These are phyloP conservation scores for Rhipidura dahli DNA, from an alignment of 2,113 vertebrate genomes.

Conservation along the genomic window DNA sequence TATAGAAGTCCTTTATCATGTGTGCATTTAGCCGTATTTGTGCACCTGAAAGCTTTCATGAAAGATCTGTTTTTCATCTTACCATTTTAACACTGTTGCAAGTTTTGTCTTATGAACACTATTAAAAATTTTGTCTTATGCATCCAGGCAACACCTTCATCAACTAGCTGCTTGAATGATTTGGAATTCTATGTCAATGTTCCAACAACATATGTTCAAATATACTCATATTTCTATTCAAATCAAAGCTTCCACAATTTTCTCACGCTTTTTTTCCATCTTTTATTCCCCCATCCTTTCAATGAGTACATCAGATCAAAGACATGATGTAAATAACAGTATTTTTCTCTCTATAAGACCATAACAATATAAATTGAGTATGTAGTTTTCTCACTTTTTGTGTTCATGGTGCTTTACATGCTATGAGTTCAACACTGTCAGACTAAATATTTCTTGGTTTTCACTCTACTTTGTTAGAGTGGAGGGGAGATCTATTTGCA, in stretches of 20 bases:
- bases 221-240: neutral
- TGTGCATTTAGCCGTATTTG: neutral
- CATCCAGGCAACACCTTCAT: neutral
- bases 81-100: neutral
- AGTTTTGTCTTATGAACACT: neutral
- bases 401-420: neutral
- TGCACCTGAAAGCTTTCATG: neutral
- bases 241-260: neutral
- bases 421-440: neutral
- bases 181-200: neutral
- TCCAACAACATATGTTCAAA: rapidly evolving
- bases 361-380: neutral
- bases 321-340: neutral
- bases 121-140: neutral
- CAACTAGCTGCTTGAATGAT: neutral
- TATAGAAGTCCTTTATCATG: neutral
- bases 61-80: neutral
- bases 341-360: neutral
- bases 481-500: neutral
- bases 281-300: neutral
- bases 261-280: neutral
- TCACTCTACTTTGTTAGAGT: neutral
- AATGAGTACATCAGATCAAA: neutral
- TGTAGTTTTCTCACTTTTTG: neutral
- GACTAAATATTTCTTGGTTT: neutral